Conservation (phyloP, 2,797 vertebrate genomes). For the Urosaurus nigricauda region DNA sequence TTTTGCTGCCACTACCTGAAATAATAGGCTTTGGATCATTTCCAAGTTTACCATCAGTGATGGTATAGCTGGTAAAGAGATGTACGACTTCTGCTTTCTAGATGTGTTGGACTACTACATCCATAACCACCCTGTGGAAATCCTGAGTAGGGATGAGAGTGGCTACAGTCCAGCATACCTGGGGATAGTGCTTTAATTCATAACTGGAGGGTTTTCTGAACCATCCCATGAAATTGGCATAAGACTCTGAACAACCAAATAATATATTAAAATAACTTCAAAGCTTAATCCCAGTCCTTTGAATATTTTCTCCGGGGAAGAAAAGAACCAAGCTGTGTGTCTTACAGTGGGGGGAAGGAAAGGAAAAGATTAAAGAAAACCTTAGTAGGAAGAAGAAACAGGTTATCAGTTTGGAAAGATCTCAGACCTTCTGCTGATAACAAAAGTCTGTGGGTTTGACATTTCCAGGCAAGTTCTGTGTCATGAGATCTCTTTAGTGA, state of each 20-base stretch:
- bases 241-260: neutral
- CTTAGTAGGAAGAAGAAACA: neutral
- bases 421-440: constrained; percentile 18
- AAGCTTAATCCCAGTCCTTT: neutral
- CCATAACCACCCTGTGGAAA: neutral
- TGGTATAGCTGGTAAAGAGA: neutral
- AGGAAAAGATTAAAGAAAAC: neutral
- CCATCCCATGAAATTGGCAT: neutral
- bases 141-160: neutral
- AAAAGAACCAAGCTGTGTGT: constrained; percentile 8
- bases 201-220: neutral
- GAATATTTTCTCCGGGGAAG: neutral
- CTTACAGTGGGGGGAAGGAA: neutral
- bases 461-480: constrained; percentile 29
- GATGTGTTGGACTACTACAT: neutral
- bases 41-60: neutral
- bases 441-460: constrained; percentile 50
- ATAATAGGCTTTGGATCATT: neutral
- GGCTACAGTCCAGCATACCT: neutral
- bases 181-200: neutral
- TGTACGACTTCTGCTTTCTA: neutral
- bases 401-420: constrained; percentile 38
- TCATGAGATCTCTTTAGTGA: constrained; percentile 59
- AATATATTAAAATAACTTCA: constrained; percentile 13
- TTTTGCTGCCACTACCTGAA: neutral